phyloP scores from a whole-genome alignment of 1,140 invertebrate species.

The Trichonephila inaurata region DNA sequence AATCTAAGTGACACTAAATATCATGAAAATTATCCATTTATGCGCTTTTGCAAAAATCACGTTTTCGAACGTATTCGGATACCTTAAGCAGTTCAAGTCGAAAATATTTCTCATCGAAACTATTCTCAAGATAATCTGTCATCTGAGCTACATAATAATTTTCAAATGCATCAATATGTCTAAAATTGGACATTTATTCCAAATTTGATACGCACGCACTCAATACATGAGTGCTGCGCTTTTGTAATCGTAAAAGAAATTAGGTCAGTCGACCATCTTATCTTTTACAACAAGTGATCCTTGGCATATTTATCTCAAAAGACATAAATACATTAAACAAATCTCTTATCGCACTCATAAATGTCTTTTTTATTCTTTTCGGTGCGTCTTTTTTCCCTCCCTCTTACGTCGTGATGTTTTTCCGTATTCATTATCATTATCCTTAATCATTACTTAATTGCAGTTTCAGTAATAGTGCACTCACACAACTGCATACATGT shows the following conservation, averaged over 20 bases:
- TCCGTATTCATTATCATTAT: not conserved
- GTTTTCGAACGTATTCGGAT: too few species aligned
- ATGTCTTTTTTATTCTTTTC: not conserved
- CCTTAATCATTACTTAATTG: not conserved
- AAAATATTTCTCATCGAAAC: too few species aligned
- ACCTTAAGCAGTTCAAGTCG: too few species aligned
- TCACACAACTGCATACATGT: too few species aligned
- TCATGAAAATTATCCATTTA: too few species aligned
- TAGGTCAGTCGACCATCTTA: not conserved
- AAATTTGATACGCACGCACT: not conserved
- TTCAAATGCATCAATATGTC: too few species aligned
- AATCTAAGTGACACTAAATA: too few species aligned
- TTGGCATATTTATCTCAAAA: constrained; percentile 18
- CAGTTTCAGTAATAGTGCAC: too few species aligned
- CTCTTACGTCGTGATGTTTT: not conserved
- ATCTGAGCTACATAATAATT: too few species aligned
- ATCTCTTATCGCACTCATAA: not conserved
- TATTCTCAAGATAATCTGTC: too few species aligned
- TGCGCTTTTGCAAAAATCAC: too few species aligned
- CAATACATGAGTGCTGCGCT: not conserved
- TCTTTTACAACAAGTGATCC: not conserved
- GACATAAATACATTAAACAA: not conserved
- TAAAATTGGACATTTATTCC: not conserved
- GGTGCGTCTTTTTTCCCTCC: not conserved
- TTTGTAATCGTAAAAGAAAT: not conserved